phyloP scores from a whole-genome alignment of 2,888 invertebrate species.

The Salticus scenicus region DNA sequence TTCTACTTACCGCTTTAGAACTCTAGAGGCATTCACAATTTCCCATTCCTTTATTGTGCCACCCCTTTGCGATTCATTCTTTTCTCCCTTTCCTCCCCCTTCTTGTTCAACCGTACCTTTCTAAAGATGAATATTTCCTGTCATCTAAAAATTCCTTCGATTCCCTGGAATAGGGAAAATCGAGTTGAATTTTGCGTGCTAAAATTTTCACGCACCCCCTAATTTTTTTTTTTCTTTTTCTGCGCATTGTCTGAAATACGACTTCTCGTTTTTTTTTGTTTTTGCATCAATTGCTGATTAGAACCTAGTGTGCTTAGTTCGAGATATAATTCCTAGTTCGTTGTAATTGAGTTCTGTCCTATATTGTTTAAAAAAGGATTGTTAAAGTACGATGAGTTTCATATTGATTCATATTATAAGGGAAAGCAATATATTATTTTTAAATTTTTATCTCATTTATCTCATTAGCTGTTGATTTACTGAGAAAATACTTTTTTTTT shows the following conservation, averaged over 20 bases:
- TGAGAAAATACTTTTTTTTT: too few relatives aligned
- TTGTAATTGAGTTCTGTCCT: too few relatives aligned
- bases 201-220: not conserved
- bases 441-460: too few relatives aligned
- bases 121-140: not conserved
- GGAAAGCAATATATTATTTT: too few relatives aligned
- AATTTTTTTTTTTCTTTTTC: not conserved
- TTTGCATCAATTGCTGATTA: too few relatives aligned
- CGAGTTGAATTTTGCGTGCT: not conserved
- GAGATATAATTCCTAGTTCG: too few relatives aligned
- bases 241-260: not conserved
- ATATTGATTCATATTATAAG: too few relatives aligned
- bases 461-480: too few relatives aligned
- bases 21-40: conserved; percentile 55
- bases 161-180: not conserved
- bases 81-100: not conserved
- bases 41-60: conserved; percentile 47
- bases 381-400: too few relatives aligned
- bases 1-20: not conserved
- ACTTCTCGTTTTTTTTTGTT: too few relatives aligned
- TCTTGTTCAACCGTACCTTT: not conserved
- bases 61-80: conserved; percentile 12
- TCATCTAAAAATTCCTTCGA: conserved; percentile 4
- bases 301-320: too few relatives aligned
- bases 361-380: too few relatives aligned